Percentiles rank a stretch among this genome's conserved stretches.
phyloP scores from a whole-genome alignment of 2,113 vertebrate genomes.

The Gavia stellata region DNA sequence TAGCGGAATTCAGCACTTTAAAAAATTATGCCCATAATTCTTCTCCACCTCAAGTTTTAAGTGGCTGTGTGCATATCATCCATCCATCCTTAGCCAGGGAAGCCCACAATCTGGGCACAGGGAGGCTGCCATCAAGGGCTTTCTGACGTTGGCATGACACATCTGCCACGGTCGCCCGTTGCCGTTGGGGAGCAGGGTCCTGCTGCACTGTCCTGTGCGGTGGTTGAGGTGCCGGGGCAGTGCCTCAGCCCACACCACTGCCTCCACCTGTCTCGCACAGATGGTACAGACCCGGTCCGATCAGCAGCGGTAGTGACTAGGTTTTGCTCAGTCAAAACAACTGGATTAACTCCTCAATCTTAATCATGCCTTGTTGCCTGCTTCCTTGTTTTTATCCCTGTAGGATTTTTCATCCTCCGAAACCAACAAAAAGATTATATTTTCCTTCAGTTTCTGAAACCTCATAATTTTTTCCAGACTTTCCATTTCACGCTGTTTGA shows the following conservation, averaged over 20 bases:
- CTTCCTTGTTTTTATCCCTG: background rate
- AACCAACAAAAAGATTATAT: slow-evolving; percentile 43
- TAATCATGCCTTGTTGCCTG: background rate
- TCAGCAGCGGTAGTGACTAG: too few species aligned
- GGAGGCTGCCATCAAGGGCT: background rate
- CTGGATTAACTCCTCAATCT: background rate
- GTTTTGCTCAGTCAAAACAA: background rate
- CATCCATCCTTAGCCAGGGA: background rate
- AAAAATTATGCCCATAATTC: background rate
- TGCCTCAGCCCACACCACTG: background rate
- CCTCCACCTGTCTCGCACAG: background rate
- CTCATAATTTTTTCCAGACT: slow-evolving; percentile 57
- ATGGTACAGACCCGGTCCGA: background rate
- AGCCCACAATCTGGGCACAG: fast-evolving
- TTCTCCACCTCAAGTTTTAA: background rate
- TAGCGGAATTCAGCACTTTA: background rate
- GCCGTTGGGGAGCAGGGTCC: background rate
- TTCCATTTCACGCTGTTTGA: slow-evolving; percentile 73
- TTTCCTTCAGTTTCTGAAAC: slow-evolving; percentile 61
- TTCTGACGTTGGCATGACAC: fast-evolving
- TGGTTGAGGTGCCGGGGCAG: background rate
- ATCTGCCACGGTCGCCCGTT: fast-evolving
- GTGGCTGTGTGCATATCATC: background rate
- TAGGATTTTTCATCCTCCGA: background rate
- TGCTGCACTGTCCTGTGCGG: fast-evolving